Evolutionary conservation across 2,888 invertebrate species (phyloP).

Genomic region (Microchrysa polita): DNA sequence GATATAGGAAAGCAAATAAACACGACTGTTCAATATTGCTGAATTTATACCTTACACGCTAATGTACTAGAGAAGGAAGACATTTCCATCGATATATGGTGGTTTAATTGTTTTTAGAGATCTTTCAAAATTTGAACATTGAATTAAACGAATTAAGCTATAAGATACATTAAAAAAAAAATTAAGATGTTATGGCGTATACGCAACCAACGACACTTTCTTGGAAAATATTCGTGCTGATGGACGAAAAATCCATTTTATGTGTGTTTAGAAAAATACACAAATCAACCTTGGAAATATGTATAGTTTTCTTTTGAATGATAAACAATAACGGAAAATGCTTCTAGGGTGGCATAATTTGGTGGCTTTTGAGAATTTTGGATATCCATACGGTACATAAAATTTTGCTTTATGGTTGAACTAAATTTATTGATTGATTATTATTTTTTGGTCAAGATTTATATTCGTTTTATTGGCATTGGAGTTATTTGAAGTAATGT

Average conservation of each 20-base stretch:
- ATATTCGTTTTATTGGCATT: too few relatives aligned
- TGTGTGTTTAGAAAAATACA: conserved; percentile 35
- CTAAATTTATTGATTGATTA: too few relatives aligned
- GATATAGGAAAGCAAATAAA: conserved; percentile 33
- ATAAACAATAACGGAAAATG: conserved; percentile 33
- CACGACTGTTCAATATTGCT: conserved; percentile 19
- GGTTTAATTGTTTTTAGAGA: conserved; percentile 39
- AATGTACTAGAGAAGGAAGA: conserved; percentile 2
- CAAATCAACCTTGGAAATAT: conserved; percentile 26
- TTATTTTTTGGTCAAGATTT: too few relatives aligned
- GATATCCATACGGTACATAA: too few relatives aligned
- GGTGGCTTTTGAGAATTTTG: too few relatives aligned
- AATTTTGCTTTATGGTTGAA: too few relatives aligned
- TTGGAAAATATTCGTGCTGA: conserved; percentile 7
- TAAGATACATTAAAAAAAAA: conserved; percentile 33
- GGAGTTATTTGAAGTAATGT: too few relatives aligned
- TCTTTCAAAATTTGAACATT: background rate
- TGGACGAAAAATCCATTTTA: conserved; percentile 29
- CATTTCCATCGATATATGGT: background rate
- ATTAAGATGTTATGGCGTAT: conserved; percentile 33
- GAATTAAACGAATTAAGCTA: conserved; percentile 31
- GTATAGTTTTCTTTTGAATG: conserved; percentile 29
- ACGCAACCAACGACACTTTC: background rate
- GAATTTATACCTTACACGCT: background rate
- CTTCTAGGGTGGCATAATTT: conserved; percentile 34